These are phyloP conservation scores for Euspilapteryx auroguttella DNA, from an alignment of 2,888 invertebrate species.

Conservation along the genomic window DNA sequence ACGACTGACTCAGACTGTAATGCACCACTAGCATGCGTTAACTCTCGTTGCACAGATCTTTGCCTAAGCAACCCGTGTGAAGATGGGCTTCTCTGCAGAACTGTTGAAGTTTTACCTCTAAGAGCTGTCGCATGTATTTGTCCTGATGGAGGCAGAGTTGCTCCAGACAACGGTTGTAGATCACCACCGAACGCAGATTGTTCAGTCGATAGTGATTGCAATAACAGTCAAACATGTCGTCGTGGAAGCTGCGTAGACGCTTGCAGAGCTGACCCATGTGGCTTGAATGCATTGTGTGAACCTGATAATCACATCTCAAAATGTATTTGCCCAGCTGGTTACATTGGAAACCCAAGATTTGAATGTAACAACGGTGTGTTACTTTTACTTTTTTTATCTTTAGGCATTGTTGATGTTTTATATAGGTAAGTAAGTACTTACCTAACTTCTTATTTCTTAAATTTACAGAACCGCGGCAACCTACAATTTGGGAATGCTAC, in stretches of 20 bases:
- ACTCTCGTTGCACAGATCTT: constrained; percentile 74
- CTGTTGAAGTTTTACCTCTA: constrained; percentile 76
- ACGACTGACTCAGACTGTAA: constrained; percentile 76
- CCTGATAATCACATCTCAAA: constrained; percentile 74
- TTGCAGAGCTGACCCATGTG: constrained; percentile 77
- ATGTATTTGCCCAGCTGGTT: constrained; percentile 78
- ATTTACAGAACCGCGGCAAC: constrained; percentile 37
- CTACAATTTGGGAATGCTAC: constrained; percentile 68
- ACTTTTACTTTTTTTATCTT: constrained; percentile 1
- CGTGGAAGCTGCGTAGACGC: constrained; percentile 78
- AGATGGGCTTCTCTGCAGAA: constrained; percentile 76
- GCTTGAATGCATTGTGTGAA: constrained; percentile 80
- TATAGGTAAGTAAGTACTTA: background rate
- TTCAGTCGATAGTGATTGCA: constrained; percentile 73
- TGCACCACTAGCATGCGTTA: constrained; percentile 75
- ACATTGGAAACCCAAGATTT: constrained; percentile 75
- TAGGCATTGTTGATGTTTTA: constrained; percentile 1
- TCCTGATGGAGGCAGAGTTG: constrained; percentile 77
- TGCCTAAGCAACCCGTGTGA: constrained; percentile 77
- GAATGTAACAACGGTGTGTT: constrained; percentile 69
- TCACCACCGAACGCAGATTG: constrained; percentile 66
- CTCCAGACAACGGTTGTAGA: constrained; percentile 73
- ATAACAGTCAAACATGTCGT: constrained; percentile 72
- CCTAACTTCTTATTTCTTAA: constrained; percentile 2
- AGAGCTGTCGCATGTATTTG: constrained; percentile 87